Evolutionary conservation across 1,140 invertebrate genomes (phyloP), one percentile per base, ranked within the genome.

Genomic region (Copidosoma floridanum): DNA sequence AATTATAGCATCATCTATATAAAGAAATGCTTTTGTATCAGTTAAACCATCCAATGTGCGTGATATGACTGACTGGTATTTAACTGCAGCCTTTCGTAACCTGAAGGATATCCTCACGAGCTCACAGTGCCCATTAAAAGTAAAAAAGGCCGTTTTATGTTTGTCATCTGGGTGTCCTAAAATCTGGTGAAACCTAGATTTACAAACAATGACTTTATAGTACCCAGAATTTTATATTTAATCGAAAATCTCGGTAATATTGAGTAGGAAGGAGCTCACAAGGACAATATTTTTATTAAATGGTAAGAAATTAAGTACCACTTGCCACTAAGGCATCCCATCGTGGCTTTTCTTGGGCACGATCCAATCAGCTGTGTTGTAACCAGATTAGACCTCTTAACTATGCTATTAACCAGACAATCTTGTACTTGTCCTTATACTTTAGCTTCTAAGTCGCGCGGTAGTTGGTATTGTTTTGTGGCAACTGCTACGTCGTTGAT

Each of bases 181-280:
- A 18, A 84, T 67, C 67, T 85, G 82, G 69, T 74, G 81, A 68
- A 81, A 85, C 3, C 84, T 84, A 26, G 67, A 73, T 4, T 65
- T 70, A 32, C 83, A 61, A 68, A 83, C 81, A 2, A 82, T 58
- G 0, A 69, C 65, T 20, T 71, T 66, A 58, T 82, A 82, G 46
- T 68, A 76, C 38, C 64, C 64, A 7, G 67, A 50, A 2, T 67
- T 68, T 3, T 64, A 65, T 24, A 83, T 47, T n/a, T 65, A 54
- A 56, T 81, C 69, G 10, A 69, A 24, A n/a, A 70, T 71, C 8
- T 81, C 75, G 8, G 73, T 68, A 3, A 84, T 82, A 47, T 82
- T 75, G 0, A 84, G 83, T 10, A 86, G 46, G 0, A 84, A 83
- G 63, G 77, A 85, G 18, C 68, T 65, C 57, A 85, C 82, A 6